Evolutionary conservation across 2,888 invertebrate genomes (phyloP), one percentile per base, ranked within the genome.

Genomic region (Neoitamus cyanurus): DNA sequence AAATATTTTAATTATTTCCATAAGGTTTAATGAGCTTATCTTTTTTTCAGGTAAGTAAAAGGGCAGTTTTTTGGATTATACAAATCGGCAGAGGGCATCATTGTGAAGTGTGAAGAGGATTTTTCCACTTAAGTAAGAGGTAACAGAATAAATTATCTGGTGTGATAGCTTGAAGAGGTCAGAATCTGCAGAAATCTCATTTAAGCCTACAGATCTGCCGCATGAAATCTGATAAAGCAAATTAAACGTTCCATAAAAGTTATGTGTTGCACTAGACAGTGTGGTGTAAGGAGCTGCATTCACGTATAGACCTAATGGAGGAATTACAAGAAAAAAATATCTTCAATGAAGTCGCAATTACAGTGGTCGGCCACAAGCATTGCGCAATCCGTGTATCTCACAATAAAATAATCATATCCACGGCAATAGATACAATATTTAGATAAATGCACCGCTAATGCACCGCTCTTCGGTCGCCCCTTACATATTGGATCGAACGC

Each of bases 401-500:
- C 78, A 80, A 80, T 31, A 58, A 58, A 80, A 58, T 80, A 80
- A 58, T 80, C 78, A 58, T 48, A 80, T 58, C 58, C 46, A 31
- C 78, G 30, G 78, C 78, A 37, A 37, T 31, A 13, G 31, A 58
- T 80, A 58, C 30, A 80, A 80, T 80, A n/a, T n/a, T n/a, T n/a
- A 80, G 78, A 31, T 34, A 34, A 30, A 31, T 31, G 31, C 25
- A 15, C 48, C 20, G 58, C 78, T 15, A 80, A 58, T 58, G 28
- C 28, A n/a, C n/a, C n/a, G 3, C 78, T 58, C 78, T 58, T 75
- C n/a, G 34, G 20, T 28, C 42, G 42, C 25, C 48, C 78, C 58
- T 58, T 80, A 80, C n/a, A 80, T 58, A 80, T 80, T 80, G 78
- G 78, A 58, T 80, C 78, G 48, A 48, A 58, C 78, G 48, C 20